Base-by-base conservation (phyloP, 2,113 vertebrate genomes). In the Butastur rufipennis region DNA sequence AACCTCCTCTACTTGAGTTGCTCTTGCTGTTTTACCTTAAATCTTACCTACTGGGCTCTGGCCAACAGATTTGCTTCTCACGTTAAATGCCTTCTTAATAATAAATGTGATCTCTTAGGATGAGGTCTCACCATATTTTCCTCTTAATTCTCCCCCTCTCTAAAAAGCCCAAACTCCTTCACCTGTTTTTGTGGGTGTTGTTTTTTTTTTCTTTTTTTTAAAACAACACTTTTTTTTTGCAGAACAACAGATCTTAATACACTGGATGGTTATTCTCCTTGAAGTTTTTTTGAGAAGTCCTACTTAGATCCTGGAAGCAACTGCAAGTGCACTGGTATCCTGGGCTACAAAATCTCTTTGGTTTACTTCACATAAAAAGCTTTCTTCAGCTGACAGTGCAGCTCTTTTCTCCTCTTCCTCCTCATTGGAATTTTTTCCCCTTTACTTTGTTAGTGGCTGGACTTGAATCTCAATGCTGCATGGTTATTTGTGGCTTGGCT, bases 401-500 rank as follows among this genome's bases (percentile, higher is more conserved):
- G 82, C 79, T 93, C 83, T 97, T 96, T 97, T 95, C 95, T 95
- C 91, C 91, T 89, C 81, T 97, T 95, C 91, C 88, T 96, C 93
- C 91, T 87, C 86, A 74, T 59, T 81, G 77, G 75, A 85, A 81
- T 67, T 91, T 96, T 71, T 93, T 78, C 58, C 86, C 87, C 83
- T 93, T 88, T 59, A 80, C 74, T 95, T 94, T 91, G 87, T 78
- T 63, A 90, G 96, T 2, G 77, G 91, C 91, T 93, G 95, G 92
- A 73, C 93, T 91, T 83, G 94, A 72, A 94, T 96, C 91, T 95
- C 92, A 96, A 93, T 95, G 93, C 95, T 6, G 34, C 92, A 89
- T 56, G 89, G 94, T 95, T 96, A 94, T 97, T 97, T 95, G 94
- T 95, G 96, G 95, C 88, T 95, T 96, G 95, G 96, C 88, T 93